phyloP scores from a whole-genome alignment of 2,797 vertebrate species.

The Limosa lapponica region DNA sequence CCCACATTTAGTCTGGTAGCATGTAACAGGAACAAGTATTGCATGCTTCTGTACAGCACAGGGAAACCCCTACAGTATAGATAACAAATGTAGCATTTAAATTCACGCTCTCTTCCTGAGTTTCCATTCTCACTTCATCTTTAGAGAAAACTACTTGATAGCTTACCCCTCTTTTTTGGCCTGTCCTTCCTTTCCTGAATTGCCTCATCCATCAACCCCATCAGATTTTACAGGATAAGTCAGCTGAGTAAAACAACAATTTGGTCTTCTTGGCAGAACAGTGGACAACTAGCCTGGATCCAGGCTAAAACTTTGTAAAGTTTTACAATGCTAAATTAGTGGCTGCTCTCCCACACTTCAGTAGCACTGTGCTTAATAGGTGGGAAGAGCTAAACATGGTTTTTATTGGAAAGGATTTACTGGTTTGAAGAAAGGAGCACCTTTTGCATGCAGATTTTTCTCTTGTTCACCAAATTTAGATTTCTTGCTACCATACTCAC shows the following conservation, averaged over 20 bases:
- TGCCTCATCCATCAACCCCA: neutral
- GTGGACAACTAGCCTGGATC: neutral
- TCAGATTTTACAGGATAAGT: neutral
- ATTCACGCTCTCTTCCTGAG: neutral
- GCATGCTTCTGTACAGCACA: neutral
- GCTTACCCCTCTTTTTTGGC: neutral
- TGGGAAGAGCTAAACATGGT: neutral
- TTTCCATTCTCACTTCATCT: neutral
- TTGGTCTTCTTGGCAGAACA: neutral
- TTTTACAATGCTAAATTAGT: neutral
- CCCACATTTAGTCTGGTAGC: neutral
- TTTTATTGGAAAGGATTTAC: neutral
- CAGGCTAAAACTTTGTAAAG: neutral
- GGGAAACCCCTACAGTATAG: neutral
- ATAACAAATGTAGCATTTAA: neutral
- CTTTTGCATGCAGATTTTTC: neutral
- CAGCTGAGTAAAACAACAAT: neutral
- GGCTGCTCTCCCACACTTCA: neutral
- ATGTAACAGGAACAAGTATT: neutral
- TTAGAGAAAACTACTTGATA: neutral
- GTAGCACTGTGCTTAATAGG: neutral
- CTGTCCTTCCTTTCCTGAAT: neutral
- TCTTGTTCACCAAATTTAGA: neutral
- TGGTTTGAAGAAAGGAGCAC: neutral
- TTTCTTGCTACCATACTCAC: neutral